Base-by-base conservation (phyloP, 1,140 invertebrate genomes). In the Atopsyche davidsoni region DNA sequence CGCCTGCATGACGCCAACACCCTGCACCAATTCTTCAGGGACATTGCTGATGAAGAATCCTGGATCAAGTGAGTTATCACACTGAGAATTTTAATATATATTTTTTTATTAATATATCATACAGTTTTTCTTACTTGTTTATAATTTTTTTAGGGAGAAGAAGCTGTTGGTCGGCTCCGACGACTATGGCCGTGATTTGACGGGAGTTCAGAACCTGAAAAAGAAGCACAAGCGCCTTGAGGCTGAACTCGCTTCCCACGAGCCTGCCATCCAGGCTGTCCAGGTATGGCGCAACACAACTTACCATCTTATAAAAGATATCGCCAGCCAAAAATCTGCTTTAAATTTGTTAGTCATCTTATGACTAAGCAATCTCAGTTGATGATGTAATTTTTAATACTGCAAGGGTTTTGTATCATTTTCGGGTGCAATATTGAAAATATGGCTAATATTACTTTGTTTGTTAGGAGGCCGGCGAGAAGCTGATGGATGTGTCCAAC, bases 41-140 rank as follows among this genome's bases (percentile, higher is more conserved):
- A 99, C 66, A 98, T 99, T 66, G 96, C 96, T 56, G 96, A 99
- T 69, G 96, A 99, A 70, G 96, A 99, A 69, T 95, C 92, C n/a
- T 99, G 96, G 96, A 99, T 99, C 64, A 98, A 98, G 82, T 86
- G 60, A 68, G 76, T 70, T 28, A 11, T 19, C 11, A 28, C n/a
- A 28, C 24, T 28, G 24, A 28, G n/a, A 7, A 28, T 35, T 35
- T 4, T 35, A 35, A n/a, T 4, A 6, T 28, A 28, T 4, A 6
- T 7, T 28, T 28, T 28, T 4, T 28, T 28, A 28, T 28, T 7
- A 28, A 28, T 7, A 28, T 7, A 28, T 7, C 24, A 28, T 7
- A 6, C 24, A 6, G n/a, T 28, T n/a, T n/a, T 7, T 28, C 24
- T 28, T 28, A 28, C n/a, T 28, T 28, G n/a, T n/a, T n/a, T n/a